A percentile compares a stretch with the other conserved stretches of the same genome.
These are phyloP conservation scores for Hylomyscus alleni DNA, from an alignment of 2,797 vertebrate species.

Conservation along the genomic window DNA sequence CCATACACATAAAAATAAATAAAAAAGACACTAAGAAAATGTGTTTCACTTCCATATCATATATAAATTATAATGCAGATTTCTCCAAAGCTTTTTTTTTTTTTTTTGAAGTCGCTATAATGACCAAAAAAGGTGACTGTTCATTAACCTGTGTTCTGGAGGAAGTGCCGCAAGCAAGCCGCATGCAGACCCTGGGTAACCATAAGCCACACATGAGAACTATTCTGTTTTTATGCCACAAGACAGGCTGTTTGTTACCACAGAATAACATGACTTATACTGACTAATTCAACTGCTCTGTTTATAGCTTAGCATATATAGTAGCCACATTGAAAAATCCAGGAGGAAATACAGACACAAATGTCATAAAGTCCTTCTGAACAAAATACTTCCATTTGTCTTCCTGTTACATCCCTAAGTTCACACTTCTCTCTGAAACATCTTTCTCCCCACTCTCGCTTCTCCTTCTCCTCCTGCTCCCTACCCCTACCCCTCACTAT, in stretches of 20 bases:
- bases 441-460: neutral
- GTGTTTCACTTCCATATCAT: neutral
- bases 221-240: neutral
- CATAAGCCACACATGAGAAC: neutral
- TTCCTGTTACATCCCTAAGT: neutral
- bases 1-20: neutral
- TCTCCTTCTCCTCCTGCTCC: neutral
- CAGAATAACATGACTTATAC: neutral
- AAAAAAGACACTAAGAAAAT: neutral
- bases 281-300: neutral
- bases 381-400: neutral
- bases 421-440: neutral
- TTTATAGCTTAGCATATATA: neutral
- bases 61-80: neutral
- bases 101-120: neutral
- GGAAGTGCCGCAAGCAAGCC: neutral
- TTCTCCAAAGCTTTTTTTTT: neutral
- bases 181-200: neutral
- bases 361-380: neutral
- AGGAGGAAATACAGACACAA: conserved; percentile 42
- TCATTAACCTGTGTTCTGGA: neutral
- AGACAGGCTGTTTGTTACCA: conserved; percentile 3
- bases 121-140: neutral
- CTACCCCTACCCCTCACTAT: no score
- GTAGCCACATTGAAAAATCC: neutral